Conservation (phyloP, 1,140 invertebrate genomes). For the Heliconius nattereri region DNA sequence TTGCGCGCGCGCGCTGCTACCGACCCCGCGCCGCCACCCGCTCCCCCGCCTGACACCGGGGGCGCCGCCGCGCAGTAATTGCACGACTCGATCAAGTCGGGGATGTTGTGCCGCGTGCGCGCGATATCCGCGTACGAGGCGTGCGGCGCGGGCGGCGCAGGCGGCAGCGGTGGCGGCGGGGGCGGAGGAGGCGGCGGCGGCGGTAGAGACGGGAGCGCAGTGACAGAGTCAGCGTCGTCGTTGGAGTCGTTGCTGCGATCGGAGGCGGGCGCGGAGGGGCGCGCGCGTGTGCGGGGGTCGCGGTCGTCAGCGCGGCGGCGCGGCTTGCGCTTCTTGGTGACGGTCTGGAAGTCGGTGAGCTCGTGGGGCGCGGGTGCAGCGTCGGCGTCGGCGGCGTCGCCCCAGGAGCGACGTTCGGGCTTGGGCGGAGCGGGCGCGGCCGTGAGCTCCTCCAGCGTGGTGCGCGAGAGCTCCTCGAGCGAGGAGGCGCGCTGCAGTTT, state of each 20-base stretch:
- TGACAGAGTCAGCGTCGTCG: constrained; percentile 87
- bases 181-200: constrained; percentile 53
- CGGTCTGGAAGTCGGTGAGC: constrained; percentile 85
- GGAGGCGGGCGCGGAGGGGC: constrained; percentile 84
- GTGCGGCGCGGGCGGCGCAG: constrained; percentile 57
- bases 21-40: constrained; percentile 33
- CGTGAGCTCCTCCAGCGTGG: constrained; percentile 86
- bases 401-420: constrained; percentile 65
- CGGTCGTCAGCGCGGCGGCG: constrained; percentile 63
- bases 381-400: constrained; percentile 57
- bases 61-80: constrained; percentile 59
- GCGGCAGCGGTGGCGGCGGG: constrained; percentile 73
- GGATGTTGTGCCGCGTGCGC: constrained; percentile 80
- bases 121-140: constrained; percentile 89
- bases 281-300: constrained; percentile 54
- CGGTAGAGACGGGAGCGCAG: constrained; percentile 83
- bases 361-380: constrained; percentile 52
- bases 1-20: constrained; percentile 22
- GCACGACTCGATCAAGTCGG: constrained; percentile 78
- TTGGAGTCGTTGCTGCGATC: constrained; percentile 88
- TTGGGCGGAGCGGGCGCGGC: constrained; percentile 51
- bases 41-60: constrained; percentile 36
- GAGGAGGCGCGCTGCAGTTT: constrained; percentile 85
- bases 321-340: constrained; percentile 87
- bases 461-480: constrained; percentile 87